A percentile compares a stretch with the other conserved stretches of the same genome.
phyloP scores from a whole-genome alignment of 2,888 invertebrate species.

The Erynnis tages region DNA sequence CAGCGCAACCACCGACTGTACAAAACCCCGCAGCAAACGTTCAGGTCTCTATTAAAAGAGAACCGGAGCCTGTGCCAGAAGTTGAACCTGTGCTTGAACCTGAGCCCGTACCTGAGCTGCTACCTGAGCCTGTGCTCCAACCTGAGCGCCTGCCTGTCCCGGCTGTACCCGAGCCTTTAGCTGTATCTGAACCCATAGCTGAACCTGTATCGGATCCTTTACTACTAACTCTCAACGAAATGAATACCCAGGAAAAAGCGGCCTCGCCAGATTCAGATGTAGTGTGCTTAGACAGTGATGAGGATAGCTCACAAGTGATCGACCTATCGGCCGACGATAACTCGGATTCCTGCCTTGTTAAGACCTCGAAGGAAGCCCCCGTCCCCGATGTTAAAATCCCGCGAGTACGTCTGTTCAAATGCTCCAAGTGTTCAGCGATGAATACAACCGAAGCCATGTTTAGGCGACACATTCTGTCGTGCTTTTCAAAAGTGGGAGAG shows the following conservation, averaged over 20 bases:
- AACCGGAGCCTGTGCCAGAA: too few relatives aligned
- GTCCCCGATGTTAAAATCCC: slow-evolving; percentile 14
- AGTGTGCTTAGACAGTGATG: slow-evolving; percentile 67
- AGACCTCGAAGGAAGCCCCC: background rate
- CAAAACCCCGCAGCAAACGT: too few relatives aligned
- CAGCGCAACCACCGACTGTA: too few relatives aligned
- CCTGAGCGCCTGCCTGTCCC: too few relatives aligned
- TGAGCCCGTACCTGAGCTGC: too few relatives aligned
- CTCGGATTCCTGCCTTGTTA: background rate
- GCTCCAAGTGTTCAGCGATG: slow-evolving; percentile 45
- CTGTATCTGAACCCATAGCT: too few relatives aligned
- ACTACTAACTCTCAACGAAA: too few relatives aligned
- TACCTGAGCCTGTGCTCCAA: too few relatives aligned
- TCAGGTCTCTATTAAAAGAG: too few relatives aligned
- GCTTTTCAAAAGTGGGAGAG: slow-evolving; percentile 27
- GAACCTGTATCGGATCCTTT: slow-evolving; percentile 39
- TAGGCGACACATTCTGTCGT: slow-evolving; percentile 45
- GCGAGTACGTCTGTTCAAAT: slow-evolving; percentile 41
- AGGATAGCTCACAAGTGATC: slow-evolving; percentile 49
- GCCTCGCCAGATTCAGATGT: slow-evolving; percentile 32
- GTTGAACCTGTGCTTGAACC: too few relatives aligned
- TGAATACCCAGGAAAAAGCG: background rate
- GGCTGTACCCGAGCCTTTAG: too few relatives aligned
- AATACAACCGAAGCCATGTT: slow-evolving; percentile 41
- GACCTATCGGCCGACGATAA: slow-evolving; percentile 47